Evolutionary conservation across 2,888 invertebrate species (phyloP).

Genomic region (Siphlonurus alternatus): DNA sequence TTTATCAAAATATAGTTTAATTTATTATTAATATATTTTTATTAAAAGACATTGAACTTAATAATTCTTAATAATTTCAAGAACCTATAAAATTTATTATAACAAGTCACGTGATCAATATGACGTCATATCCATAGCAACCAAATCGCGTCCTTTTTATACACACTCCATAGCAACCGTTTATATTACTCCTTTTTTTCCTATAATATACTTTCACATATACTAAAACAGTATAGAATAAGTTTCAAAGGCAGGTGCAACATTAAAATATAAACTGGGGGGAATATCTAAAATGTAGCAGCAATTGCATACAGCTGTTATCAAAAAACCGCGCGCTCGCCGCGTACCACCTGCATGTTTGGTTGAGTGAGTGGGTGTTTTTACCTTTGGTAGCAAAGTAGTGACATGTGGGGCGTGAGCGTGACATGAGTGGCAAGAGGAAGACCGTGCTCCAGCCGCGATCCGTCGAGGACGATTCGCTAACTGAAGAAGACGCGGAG

Average conservation of each 20-base stretch:
- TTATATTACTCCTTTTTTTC: too few relatives aligned
- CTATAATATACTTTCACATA: too few relatives aligned
- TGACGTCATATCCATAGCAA: not conserved
- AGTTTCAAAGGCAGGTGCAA: not conserved
- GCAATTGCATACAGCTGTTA: not conserved
- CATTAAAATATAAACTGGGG: not conserved
- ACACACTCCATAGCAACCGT: not conserved
- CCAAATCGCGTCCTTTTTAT: not conserved
- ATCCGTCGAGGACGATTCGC: conserved; percentile 1
- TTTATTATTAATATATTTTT: too few relatives aligned
- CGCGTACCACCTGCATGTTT: not conserved
- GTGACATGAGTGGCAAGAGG: not conserved
- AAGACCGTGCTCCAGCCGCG: not conserved
- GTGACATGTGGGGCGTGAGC: not conserved
- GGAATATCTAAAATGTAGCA: not conserved
- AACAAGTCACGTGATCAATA: not conserved
- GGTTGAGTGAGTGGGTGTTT: not conserved
- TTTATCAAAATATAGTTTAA: too few relatives aligned
- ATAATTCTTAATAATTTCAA: too few relatives aligned
- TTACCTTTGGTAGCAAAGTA: not conserved
- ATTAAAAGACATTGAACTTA: too few relatives aligned
- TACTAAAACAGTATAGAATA: too few relatives aligned
- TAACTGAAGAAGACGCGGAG: not conserved
- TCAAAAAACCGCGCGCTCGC: not conserved
- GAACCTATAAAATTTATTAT: too few relatives aligned